These are phyloP conservation scores for Semnornis frantzii DNA, from an alignment of 2,113 vertebrate genomes.

Conservation along the genomic window DNA sequence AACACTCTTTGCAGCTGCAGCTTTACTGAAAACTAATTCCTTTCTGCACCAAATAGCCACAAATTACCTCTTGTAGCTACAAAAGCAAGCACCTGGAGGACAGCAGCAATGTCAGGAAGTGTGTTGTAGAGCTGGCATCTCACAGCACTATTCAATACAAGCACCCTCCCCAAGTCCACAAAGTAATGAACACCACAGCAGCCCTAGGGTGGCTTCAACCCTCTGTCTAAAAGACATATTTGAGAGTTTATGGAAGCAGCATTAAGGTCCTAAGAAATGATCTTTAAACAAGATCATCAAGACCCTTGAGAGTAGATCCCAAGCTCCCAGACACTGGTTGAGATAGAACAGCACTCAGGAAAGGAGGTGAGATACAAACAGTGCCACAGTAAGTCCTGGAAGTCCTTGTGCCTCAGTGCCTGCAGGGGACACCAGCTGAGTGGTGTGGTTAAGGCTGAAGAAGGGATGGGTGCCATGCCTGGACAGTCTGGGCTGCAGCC, in stretches of 20 bases:
- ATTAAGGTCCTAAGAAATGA: not conserved
- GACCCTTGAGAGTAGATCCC: not conserved
- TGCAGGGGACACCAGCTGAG: too few relatives aligned
- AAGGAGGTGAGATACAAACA: not conserved
- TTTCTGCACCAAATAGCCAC: not conserved
- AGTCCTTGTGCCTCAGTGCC: too few relatives aligned
- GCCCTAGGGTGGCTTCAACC: not conserved
- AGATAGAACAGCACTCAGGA: not conserved
- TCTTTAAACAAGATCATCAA: not conserved
- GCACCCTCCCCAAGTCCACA: not conserved
- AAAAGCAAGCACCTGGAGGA: not conserved
- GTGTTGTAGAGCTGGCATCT: not conserved
- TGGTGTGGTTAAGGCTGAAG: too few relatives aligned
- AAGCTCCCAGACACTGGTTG: not conserved
- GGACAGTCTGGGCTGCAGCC: too few relatives aligned
- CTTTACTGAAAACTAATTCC: constrained; percentile 36
- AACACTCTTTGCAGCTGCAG: not conserved
- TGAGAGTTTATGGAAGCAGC: not conserved
- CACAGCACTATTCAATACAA: not conserved
- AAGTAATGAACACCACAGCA: not conserved
- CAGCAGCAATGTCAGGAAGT: not conserved
- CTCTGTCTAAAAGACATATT: not conserved
- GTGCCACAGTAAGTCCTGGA: too few relatives aligned
- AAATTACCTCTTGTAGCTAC: not conserved
- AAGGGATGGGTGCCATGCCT: too few relatives aligned